These are phyloP conservation scores for Philopedon plagiatum DNA, from an alignment of 2,888 invertebrate genomes.

Conservation along the genomic window DNA sequence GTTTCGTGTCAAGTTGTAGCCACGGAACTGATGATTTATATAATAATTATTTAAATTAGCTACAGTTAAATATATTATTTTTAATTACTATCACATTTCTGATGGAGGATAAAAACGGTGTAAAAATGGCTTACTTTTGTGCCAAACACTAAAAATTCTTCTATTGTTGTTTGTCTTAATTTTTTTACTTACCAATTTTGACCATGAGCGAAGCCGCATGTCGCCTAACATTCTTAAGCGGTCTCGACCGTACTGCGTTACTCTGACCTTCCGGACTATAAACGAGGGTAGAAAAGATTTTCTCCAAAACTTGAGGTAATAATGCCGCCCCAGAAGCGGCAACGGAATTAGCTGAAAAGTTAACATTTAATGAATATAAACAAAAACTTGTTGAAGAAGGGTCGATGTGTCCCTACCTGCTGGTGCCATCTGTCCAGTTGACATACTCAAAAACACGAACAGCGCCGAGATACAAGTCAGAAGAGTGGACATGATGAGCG, in stretches of 20 bases:
- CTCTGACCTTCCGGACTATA: slow-evolving; percentile 78
- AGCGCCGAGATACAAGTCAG: slow-evolving; percentile 94
- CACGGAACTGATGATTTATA: no score
- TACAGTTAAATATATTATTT: no score
- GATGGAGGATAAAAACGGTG: no score
- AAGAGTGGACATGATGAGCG: slow-evolving; percentile 84
- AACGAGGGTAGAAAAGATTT: slow-evolving; percentile 89
- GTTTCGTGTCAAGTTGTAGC: no score
- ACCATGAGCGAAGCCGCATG: slow-evolving; percentile 93
- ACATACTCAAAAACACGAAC: slow-evolving; percentile 91
- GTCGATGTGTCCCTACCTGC: no score
- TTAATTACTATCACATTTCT: no score
- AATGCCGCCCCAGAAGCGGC: slow-evolving; percentile 78
- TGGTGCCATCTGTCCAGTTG: slow-evolving; percentile 82
- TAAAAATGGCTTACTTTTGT: no score
- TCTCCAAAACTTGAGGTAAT: slow-evolving; percentile 86
- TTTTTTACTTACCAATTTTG: slow-evolving; percentile 72
- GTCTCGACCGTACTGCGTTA: slow-evolving; percentile 77
- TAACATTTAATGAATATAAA: no score
- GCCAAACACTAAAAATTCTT: no score
- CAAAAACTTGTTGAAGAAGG: no score
- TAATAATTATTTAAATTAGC: no score
- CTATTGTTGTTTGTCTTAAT: not conserved
- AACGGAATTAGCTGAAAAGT: slow-evolving; percentile 71
- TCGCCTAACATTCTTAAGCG: slow-evolving; percentile 87